Evolutionary conservation across 2,113 vertebrate species (phyloP).

Genomic region (Aleadryas rufinucha): DNA sequence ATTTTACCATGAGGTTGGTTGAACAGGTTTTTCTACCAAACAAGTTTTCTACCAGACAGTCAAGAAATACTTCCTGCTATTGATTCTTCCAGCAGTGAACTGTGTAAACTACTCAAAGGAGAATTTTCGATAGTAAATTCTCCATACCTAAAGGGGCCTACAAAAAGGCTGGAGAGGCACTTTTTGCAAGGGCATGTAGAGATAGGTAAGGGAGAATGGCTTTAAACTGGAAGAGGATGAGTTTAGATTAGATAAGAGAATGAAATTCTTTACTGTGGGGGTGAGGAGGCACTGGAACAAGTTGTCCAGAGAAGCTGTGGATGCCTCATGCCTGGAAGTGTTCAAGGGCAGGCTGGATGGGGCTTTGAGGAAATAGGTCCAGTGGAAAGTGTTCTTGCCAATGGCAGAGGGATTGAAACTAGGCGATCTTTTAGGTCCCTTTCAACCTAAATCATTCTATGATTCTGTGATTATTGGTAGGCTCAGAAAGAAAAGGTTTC

Average conservation of each 20-base stretch:
- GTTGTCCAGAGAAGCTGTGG: not conserved
- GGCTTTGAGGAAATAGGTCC: not conserved
- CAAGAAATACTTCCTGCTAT: not conserved
- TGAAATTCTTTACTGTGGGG: not conserved
- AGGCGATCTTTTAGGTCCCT: not conserved
- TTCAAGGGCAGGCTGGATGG: not conserved
- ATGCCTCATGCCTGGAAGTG: not conserved
- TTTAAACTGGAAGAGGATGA: not conserved
- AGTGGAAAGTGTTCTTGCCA: not conserved
- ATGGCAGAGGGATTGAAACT: not conserved
- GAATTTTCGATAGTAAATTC: not conserved
- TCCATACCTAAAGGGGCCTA: not conserved
- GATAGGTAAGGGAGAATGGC: not conserved
- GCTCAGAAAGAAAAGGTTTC: not conserved
- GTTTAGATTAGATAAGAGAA: not conserved
- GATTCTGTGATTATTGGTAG: not conserved
- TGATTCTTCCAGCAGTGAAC: not conserved
- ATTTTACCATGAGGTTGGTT: not conserved
- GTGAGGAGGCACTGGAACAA: not conserved
- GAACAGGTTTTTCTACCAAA: not conserved
- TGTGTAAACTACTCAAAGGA: accelerated
- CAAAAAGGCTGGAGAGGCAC: not conserved
- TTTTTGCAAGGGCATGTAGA: not conserved
- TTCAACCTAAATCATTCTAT: not conserved
- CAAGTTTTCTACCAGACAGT: not conserved